Evolutionary conservation across 2,797 vertebrate genomes (phyloP), one percentile per base, ranked within the genome.

Genomic region (Alfaro cultratus): DNA sequence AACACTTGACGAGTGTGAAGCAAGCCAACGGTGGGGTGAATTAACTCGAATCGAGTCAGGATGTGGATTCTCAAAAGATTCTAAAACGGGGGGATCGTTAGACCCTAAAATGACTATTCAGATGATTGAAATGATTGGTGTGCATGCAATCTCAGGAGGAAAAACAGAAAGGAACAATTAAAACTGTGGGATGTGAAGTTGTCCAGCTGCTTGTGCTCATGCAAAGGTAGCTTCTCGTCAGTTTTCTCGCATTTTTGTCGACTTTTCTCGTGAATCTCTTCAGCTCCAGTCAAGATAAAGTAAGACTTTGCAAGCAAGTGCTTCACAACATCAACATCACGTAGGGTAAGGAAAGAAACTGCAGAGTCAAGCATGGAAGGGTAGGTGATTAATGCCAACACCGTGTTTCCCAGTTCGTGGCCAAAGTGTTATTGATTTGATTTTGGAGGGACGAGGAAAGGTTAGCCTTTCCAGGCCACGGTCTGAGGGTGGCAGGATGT

Each of bases 351-450:
- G 86, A 76, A 89, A 81, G 89, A 92, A 91, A 90, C 87, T 89
- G 90, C 87, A 84, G 90, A 93, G 94, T 95, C 94, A 94, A 92
- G 94, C 92, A 93, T 94, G 94, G 93, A 88, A 82, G 91, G 83
- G 86, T 90, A 89, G 89, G 89, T 94, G 95, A 94, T 93, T 94
- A 94, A 95, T 94, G 93, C 90, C 91, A 85, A 91, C 88, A 85
- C 91, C 83, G 81, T 88, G 89, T 90, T 94, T 91, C 88, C 90
- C 89, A 82, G 84, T 91, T 92, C 79, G 73, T 85, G 86, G 91
- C 91, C 92, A 93, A 93, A 95, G 94, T 95, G 93, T 89, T 95
- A 95, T 95, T 94, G 94, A 95, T 95, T 95, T 88, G 88, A 87
- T 93, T 95, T 92, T 72, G 81, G 89, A 90, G 87, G 93, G 89